A percentile compares a stretch with the other conserved stretches of the same genome.
Conservation (phyloP, 2,888 invertebrate species). For the Polydrusus pterygomalis region DNA sequence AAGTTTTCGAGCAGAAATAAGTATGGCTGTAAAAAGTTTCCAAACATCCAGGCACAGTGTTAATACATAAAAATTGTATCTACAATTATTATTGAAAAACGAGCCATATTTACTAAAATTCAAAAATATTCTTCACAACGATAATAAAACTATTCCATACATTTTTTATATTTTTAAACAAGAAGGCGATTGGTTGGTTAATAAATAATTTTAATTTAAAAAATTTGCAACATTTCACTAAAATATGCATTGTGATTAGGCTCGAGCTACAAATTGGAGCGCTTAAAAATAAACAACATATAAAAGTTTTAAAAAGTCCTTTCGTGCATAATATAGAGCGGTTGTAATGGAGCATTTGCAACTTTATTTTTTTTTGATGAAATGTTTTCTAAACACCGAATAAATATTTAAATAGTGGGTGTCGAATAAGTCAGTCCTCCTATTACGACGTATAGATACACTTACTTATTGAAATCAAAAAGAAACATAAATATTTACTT, state of each 20-base stretch:
- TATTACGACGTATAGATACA: no score
- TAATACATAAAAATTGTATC: no score
- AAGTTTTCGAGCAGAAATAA: not conserved
- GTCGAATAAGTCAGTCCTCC: no score
- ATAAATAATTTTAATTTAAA: conserved; percentile 19
- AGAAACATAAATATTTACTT: conserved; percentile 15
- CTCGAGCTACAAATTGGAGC: conserved; percentile 16
- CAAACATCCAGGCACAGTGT: not conserved
- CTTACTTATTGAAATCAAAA: conserved; percentile 1
- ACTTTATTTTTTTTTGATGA: not conserved
- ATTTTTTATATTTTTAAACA: not conserved
- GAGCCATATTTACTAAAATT: no score
- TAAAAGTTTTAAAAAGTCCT: conserved; percentile 24
- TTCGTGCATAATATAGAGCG: conserved; percentile 9
- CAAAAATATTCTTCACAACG: no score
- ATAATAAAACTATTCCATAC: no score
- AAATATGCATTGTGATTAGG: conserved; percentile 13
- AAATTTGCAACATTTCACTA: conserved; percentile 8
- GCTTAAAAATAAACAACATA: conserved; percentile 22
- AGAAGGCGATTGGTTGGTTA: not conserved
- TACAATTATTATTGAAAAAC: no score
- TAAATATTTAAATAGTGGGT: no score
- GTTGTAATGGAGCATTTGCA: conserved; percentile 1
- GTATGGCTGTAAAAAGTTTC: not conserved
- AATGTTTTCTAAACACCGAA: no score